Evolutionary conservation across 2,797 vertebrate species (phyloP).

Genomic region (Babyrousa celebensis): DNA sequence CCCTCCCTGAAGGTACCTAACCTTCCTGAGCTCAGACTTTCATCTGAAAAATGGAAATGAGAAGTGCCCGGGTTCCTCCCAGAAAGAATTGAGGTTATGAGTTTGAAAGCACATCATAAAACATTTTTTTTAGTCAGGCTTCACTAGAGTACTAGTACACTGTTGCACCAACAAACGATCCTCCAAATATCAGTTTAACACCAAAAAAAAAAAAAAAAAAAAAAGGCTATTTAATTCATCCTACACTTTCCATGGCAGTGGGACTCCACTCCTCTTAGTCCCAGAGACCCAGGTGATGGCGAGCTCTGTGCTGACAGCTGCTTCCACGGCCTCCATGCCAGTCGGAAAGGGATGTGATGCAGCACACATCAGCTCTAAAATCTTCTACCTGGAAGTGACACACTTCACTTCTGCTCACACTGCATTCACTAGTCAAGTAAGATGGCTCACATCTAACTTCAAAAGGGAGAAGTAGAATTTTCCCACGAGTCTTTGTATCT

Average conservation of each 20-base stretch:
- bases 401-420: background rate
- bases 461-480: background rate
- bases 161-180: background rate
- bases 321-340: background rate
- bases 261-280: background rate
- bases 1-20: background rate
- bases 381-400: background rate
- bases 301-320: background rate
- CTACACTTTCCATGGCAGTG: background rate
- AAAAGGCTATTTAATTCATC: background rate
- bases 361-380: background rate
- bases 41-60: conserved; percentile 1
- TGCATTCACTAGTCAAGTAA: conserved; percentile 2
- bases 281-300: background rate
- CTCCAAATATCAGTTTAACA: background rate
- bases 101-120: background rate
- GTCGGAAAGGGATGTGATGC: background rate
- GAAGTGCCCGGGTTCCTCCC: background rate
- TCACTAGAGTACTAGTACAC: no score
- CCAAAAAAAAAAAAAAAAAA: no score
- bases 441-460: background rate
- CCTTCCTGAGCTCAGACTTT: background rate
- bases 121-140: background rate
- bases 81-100: conserved; percentile 24
- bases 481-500: background rate